A percentile compares a stretch with the other conserved stretches of the same genome.
Conservation (phyloP, 2,888 invertebrate species). For the Andricus quercusramuli region DNA sequence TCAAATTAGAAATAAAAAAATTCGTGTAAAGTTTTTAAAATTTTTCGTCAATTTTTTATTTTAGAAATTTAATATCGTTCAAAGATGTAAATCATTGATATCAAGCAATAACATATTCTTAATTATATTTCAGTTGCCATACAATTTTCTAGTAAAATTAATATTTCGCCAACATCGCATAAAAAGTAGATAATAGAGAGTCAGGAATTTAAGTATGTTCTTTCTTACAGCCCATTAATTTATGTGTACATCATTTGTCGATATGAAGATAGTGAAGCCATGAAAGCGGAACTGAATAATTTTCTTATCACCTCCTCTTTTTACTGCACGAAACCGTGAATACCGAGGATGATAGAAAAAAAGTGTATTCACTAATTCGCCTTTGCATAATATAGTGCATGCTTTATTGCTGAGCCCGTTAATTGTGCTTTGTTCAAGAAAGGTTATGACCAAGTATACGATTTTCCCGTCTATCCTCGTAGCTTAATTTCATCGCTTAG, state of each 20-base stretch:
- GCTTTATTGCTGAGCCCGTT: slow-evolving; percentile 8
- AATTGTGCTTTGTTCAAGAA: slow-evolving; percentile 7
- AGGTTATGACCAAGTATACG: background rate
- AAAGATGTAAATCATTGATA: no score
- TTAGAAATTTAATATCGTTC: no score
- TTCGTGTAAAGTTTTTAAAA: no score
- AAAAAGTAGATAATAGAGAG: no score
- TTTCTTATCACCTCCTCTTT: background rate
- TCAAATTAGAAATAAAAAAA: no score
- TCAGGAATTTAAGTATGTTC: no score
- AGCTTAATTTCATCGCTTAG: slow-evolving; percentile 13
- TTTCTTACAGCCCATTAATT: background rate
- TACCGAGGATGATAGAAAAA: background rate
- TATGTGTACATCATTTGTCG: background rate
- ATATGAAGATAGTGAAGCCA: background rate
- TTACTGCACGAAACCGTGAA: background rate
- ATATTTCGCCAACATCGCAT: no score
- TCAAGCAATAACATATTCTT: no score
- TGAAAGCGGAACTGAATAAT: background rate
- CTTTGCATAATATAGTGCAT: slow-evolving; percentile 3
- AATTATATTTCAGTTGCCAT: no score
- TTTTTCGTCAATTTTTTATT: no score
- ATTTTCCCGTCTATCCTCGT: slow-evolving; percentile 2
- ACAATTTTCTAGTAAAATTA: no score
- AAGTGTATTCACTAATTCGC: background rate